phyloP scores from a whole-genome alignment of 2,888 invertebrate genomes.

The Leptinotarsa juncta region DNA sequence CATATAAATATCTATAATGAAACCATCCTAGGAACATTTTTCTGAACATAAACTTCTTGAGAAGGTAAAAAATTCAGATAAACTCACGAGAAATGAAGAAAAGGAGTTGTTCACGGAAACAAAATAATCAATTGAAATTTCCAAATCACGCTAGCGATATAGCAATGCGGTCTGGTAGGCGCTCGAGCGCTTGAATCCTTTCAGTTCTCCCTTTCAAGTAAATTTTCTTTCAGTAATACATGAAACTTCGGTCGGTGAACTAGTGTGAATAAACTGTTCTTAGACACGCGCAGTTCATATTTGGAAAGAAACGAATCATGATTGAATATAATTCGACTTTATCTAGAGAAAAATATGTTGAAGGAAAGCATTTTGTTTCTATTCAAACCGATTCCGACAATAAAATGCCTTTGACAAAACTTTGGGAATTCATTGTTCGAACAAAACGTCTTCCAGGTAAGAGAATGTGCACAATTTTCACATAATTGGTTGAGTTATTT shows the following conservation, averaged over 20 bases:
- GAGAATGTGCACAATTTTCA: not conserved
- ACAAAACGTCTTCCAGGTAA: conserved; percentile 77
- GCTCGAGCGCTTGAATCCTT: no score
- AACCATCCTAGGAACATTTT: no score
- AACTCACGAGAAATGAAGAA: no score
- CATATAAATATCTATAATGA: no score
- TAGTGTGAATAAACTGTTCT: not conserved
- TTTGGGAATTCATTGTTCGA: conserved; percentile 85
- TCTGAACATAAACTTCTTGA: no score
- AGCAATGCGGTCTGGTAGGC: no score
- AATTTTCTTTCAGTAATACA: conserved; percentile 29
- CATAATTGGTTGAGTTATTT: not conserved
- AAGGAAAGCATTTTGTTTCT: conserved; percentile 19
- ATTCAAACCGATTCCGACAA: conserved; percentile 36
- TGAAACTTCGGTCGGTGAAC: conserved; percentile 26
- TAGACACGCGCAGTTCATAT: not conserved
- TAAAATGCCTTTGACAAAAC: conserved; percentile 73
- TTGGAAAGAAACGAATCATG: conserved; percentile 31
- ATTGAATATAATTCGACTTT: conserved; percentile 39
- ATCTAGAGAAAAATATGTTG: conserved; percentile 34
- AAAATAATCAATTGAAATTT: no score
- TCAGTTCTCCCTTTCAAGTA: not conserved
- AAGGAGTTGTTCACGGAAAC: no score
- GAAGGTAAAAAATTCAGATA: no score
- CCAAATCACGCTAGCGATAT: no score